These are phyloP conservation scores for Heliocidaris erythrogramma DNA, from an alignment of 35 echinoderm and acorn worm genomes.

Conservation along the genomic window DNA sequence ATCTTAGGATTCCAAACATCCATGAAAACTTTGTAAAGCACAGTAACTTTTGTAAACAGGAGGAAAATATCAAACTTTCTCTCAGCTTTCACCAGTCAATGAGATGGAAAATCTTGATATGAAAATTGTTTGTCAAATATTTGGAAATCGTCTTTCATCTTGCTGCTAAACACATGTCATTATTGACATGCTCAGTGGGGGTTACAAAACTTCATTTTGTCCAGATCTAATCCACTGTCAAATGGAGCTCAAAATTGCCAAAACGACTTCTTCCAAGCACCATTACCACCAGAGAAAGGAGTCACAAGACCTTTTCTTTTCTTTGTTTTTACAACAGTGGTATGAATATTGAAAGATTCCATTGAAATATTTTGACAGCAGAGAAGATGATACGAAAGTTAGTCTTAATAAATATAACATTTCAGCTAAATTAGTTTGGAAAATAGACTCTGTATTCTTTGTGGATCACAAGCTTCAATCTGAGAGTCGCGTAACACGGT, in stretches of 20 bases:
- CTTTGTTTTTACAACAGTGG: background rate
- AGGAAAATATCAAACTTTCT: background rate
- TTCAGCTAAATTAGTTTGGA: background rate
- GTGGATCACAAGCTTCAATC: background rate
- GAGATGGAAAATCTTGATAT: background rate
- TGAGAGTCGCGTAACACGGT: background rate
- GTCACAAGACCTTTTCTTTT: background rate
- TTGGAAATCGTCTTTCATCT: background rate
- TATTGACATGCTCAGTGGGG: conserved; percentile 6
- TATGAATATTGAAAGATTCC: conserved; percentile 3
- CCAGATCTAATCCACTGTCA: conserved; percentile 1
- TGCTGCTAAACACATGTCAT: conserved; percentile 1
- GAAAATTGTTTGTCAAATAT: conserved; percentile 13
- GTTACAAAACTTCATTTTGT: background rate
- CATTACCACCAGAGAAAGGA: background rate
- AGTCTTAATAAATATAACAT: background rate
- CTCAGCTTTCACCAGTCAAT: background rate
- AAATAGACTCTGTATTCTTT: background rate
- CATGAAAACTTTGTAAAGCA: background rate
- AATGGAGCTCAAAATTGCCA: background rate
- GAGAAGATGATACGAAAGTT: background rate
- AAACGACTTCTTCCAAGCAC: background rate
- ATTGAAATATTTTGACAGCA: conserved; percentile 4
- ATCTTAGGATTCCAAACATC: background rate
- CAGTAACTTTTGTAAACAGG: background rate